These are phyloP conservation scores for Drosophila dunni DNA, from an alignment of 1,140 invertebrate genomes.

Conservation along the genomic window DNA sequence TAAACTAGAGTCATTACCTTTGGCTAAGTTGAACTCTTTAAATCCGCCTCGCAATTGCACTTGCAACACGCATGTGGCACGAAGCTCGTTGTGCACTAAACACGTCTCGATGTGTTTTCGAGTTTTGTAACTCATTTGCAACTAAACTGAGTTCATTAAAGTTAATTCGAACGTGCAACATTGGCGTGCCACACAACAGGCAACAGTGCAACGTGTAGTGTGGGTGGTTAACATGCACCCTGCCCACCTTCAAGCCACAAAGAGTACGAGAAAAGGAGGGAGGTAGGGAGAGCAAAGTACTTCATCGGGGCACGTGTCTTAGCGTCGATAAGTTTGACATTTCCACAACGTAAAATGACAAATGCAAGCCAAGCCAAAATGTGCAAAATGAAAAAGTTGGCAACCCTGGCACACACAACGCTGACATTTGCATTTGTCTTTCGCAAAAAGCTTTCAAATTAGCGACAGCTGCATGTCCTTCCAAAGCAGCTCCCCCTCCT, in stretches of 20 bases:
- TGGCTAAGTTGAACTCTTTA: neutral
- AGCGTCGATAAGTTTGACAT: slow-evolving; percentile 81
- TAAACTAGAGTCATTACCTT: slow-evolving; percentile 1
- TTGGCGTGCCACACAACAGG: slow-evolving; percentile 67
- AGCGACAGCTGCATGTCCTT: slow-evolving; percentile 40
- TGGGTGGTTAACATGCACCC: slow-evolving; percentile 33
- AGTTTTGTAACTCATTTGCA: slow-evolving; percentile 83
- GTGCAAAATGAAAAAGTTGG: slow-evolving; percentile 73
- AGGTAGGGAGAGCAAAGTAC: too few species aligned
- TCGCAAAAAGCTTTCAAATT: slow-evolving; percentile 57
- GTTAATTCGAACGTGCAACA: slow-evolving; percentile 82
- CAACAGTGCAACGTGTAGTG: slow-evolving; percentile 31
- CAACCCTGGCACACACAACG: slow-evolving; percentile 57
- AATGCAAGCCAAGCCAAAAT: slow-evolving; percentile 22
- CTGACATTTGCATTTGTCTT: slow-evolving; percentile 81
- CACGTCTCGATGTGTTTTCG: slow-evolving; percentile 81
- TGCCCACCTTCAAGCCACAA: slow-evolving; percentile 22
- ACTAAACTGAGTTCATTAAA: slow-evolving; percentile 83
- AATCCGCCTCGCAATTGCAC: neutral
- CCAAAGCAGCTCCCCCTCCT: neutral
- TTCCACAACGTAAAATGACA: slow-evolving; percentile 79
- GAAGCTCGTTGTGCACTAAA: slow-evolving; percentile 56
- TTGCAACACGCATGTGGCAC: slow-evolving; percentile 24
- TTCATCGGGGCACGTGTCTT: slow-evolving; percentile 65
- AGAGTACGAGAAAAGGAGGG: too few species aligned